These are phyloP conservation scores for Limonius californicus DNA, from an alignment of 1,140 invertebrate species.

Conservation along the genomic window DNA sequence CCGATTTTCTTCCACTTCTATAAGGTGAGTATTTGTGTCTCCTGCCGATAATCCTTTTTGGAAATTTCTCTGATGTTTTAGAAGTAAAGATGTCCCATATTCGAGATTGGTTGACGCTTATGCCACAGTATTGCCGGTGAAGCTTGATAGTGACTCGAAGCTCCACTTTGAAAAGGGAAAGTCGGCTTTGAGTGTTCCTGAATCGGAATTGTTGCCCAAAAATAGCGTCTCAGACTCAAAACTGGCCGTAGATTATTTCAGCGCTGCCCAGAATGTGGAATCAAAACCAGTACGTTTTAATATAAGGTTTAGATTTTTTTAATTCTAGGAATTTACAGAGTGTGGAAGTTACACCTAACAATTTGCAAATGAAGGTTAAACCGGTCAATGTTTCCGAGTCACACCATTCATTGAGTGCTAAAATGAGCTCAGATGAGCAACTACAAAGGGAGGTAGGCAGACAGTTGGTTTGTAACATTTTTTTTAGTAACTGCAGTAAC, in stretches of 20 bases:
- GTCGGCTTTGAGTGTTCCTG: slow-evolving; percentile 52
- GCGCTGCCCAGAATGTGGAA: slow-evolving; percentile 30
- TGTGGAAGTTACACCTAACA: not conserved
- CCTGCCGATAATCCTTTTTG: not conserved
- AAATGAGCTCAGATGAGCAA: slow-evolving; percentile 49
- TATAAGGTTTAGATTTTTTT: too few relatives aligned
- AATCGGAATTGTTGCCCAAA: slow-evolving; percentile 54
- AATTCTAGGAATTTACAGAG: too few relatives aligned
- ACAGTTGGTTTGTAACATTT: not conserved
- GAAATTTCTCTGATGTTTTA: slow-evolving; percentile 30
- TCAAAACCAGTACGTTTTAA: slow-evolving; percentile 15
- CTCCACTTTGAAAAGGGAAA: slow-evolving; percentile 62
- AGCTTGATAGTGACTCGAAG: slow-evolving; percentile 77
- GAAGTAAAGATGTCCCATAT: slow-evolving; percentile 69
- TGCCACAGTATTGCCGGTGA: slow-evolving; percentile 54
- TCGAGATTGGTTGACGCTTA: slow-evolving; percentile 68
- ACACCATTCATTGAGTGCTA: slow-evolving; percentile 50
- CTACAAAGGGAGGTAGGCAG: slow-evolving; percentile 49
- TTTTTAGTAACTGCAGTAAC: slow-evolving; percentile 3
- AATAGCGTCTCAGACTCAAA: slow-evolving; percentile 78
- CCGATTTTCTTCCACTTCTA: slow-evolving; percentile 44
- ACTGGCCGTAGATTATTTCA: slow-evolving; percentile 62
- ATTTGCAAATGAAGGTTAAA: slow-evolving; percentile 18
- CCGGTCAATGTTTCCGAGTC: slow-evolving; percentile 49
- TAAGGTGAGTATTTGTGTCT: slow-evolving; percentile 28